phyloP scores from a whole-genome alignment of 2,113 vertebrate species.

The Tragelaphus imberbis region DNA sequence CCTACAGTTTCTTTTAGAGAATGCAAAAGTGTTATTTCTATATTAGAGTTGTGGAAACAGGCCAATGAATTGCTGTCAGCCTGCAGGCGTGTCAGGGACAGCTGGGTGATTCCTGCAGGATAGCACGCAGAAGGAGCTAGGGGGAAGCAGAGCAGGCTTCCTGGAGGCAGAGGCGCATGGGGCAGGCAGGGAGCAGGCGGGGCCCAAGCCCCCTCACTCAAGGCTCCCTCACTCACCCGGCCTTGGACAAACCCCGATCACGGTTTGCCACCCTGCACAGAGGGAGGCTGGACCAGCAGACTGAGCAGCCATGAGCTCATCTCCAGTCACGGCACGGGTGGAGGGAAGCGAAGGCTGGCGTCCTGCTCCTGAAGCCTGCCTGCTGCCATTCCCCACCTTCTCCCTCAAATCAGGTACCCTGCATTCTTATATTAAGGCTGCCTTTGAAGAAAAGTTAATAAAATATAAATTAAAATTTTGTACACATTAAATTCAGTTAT shows the following conservation, averaged over 20 bases:
- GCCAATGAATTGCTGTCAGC: no score
- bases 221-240: background rate
- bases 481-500: background rate
- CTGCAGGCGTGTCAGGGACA: no score
- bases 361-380: background rate
- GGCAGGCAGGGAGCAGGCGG: background rate
- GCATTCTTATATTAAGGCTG: background rate
- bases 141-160: no score
- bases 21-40: background rate
- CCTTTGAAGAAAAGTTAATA: background rate
- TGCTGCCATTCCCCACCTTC: background rate
- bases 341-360: background rate
- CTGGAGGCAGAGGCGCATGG: background rate
- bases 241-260: background rate
- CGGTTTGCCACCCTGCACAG: background rate
- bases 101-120: background rate
- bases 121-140: background rate
- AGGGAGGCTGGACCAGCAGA: background rate
- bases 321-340: fast-evolving
- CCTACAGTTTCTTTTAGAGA: background rate
- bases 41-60: background rate
- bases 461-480: background rate
- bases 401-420: background rate
- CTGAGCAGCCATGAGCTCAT: fast-evolving
- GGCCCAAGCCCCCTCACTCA: background rate